Conservation (phyloP, 64 coral and sea anemone species). For the Porites australiensis region DNA sequence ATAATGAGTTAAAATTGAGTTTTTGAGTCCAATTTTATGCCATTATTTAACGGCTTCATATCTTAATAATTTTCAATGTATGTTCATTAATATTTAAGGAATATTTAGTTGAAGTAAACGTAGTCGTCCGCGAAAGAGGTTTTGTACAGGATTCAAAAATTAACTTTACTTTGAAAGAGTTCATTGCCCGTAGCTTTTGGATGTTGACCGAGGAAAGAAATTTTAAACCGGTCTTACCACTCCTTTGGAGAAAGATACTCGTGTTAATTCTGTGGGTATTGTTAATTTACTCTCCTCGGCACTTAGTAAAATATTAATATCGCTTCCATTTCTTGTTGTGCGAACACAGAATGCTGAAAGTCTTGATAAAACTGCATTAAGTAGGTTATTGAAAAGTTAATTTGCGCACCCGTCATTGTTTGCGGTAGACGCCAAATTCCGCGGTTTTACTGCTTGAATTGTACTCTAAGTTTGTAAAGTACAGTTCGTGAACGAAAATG, state of each 20-base stretch:
- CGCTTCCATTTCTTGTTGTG: slow-evolving; percentile 52
- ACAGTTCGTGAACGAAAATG: slow-evolving; percentile 4
- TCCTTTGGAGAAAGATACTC: slow-evolving; percentile 37
- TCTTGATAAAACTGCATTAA: slow-evolving; percentile 60
- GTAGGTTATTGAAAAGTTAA: slow-evolving; percentile 55
- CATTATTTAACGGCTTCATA: not conserved
- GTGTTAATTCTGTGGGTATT: slow-evolving; percentile 65
- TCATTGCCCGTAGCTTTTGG: not conserved
- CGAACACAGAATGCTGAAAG: slow-evolving; percentile 36
- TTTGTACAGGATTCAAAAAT: not conserved
- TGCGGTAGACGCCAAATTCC: slow-evolving; percentile 1
- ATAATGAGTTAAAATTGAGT: not conserved
- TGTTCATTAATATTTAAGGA: slow-evolving; percentile 45
- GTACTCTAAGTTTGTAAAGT: not conserved
- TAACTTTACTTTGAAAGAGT: not conserved
- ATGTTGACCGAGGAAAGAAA: not conserved
- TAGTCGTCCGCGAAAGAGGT: not conserved
- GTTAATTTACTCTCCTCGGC: slow-evolving; percentile 75
- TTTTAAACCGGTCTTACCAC: not conserved
- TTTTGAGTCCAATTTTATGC: not conserved
- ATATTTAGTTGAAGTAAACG: slow-evolving; percentile 29
- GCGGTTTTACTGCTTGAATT: not conserved
- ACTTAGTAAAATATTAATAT: slow-evolving; percentile 83
- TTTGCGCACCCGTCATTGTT: slow-evolving; percentile 64
- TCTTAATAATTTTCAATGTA: slow-evolving; percentile 2